Base-by-base conservation (phyloP, 2,113 vertebrate species). In the Prolemur simus region DNA sequence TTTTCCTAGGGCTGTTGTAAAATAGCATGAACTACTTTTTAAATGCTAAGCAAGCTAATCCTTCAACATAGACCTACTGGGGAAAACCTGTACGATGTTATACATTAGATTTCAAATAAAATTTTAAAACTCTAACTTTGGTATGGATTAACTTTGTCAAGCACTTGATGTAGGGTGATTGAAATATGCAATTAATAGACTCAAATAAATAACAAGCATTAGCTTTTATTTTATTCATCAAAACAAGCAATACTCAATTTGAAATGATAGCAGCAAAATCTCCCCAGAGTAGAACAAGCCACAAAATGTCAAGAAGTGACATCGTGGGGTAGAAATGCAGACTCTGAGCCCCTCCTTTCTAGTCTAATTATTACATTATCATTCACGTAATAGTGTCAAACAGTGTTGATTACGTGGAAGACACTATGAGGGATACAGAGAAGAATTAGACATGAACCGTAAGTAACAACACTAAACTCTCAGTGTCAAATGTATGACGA, bases 241-340 rank as follows among this genome's bases (percentile, higher is more conserved):
- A 95, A 94, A 93, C 34, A 88, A 95, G 69, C 49, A 94, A 91
- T 77, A n/a, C 32, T 17, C 63, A 69, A 78, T 80, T 76, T 68
- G 32, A 82, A 92, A 21, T 29, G 21, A 97, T 27, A 68, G 52
- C 49, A 64, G 47, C 27, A 11, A 49, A 92, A 78, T 58, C 32
- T 92, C 64, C 58, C 39, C 60, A n/a, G 34, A 47, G 42, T 32
- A 82, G 66, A 49, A n/a, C 17, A 81, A 93, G 68, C 49, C 29
- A 56, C 3, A 66, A 93, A 89, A 89, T 69, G 27, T 47, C 64
- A 95, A 82, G 54, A 92, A 83, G 69, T 86, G 74, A 68, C 25
- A 84, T 87, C 12, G 11, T 58, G 83, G 68, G 34, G 81, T 63
- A 58, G 27, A 89, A 76, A 47, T 54, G 18, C 8, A 78, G 39